Conservation (phyloP, 2,797 vertebrate genomes). For the Enteromius afrohamiltoni region DNA sequence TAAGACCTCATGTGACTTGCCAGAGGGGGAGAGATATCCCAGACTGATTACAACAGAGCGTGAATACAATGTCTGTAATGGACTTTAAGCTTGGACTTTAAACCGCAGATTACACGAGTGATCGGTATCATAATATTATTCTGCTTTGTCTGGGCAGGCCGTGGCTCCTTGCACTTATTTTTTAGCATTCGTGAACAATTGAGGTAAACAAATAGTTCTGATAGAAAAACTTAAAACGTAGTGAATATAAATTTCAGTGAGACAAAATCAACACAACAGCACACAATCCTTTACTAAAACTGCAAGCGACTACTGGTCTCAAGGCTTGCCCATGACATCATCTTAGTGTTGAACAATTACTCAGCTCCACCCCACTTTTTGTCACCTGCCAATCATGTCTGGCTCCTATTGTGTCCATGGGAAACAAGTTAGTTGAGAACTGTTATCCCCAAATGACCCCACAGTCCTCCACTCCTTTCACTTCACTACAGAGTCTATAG, state of each 20-base stretch:
- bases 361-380: constrained; percentile 44
- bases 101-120: constrained; percentile 22
- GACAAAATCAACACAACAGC: neutral
- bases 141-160: neutral
- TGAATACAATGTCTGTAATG: constrained; percentile 32
- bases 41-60: constrained; percentile 14
- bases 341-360: constrained; percentile 35
- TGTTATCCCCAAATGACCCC: constrained; percentile 21
- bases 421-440: constrained; percentile 31
- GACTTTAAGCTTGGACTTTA: constrained; percentile 42
- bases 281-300: constrained; percentile 5
- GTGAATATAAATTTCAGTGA: neutral
- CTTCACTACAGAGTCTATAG: neutral
- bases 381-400: constrained; percentile 48
- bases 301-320: neutral
- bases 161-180: neutral
- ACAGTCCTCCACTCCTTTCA: neutral
- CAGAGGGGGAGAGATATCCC: constrained; percentile 22
- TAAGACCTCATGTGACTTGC: constrained; percentile 23
- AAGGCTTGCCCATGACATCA: constrained; percentile 18
- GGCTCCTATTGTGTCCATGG: constrained; percentile 30
- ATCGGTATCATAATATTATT: constrained; percentile 24
- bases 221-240: neutral
- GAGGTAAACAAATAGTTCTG: neutral
- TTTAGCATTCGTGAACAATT: neutral